Conservation (phyloP, 1,140 invertebrate genomes). For the Ctenoplectra terminalis region DNA sequence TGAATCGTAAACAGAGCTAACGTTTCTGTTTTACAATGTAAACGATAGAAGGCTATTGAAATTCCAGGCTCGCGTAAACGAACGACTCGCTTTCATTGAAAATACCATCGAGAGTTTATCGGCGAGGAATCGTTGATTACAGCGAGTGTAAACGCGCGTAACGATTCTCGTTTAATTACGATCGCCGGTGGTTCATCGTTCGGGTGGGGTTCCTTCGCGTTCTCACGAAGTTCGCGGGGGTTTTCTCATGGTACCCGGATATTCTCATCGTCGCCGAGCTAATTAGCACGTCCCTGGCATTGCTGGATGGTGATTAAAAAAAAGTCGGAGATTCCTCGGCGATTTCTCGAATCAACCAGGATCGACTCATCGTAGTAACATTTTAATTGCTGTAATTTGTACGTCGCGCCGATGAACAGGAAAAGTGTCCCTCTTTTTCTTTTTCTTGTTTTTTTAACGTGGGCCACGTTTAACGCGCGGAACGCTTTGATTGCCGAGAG, state of each 20-base stretch:
- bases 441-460: neutral
- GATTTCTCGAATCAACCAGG: neutral
- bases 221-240: slow-evolving; percentile 56
- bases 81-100: neutral
- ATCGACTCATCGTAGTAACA: neutral
- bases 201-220: slow-evolving; percentile 45
- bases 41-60: too few relatives aligned
- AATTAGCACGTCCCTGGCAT: slow-evolving; percentile 56
- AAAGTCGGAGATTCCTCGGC: slow-evolving; percentile 5
- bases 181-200: slow-evolving; percentile 25
- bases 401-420: too few relatives aligned
- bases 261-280: slow-evolving; percentile 62
- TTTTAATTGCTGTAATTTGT: neutral
- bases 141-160: neutral
- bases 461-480: neutral
- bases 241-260: slow-evolving; percentile 65
- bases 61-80: neutral
- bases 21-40: neutral
- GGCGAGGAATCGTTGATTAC: neutral
- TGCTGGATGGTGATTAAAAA: slow-evolving; percentile 53
- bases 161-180: slow-evolving; percentile 38
- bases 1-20: slow-evolving; percentile 23
- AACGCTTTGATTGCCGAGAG: slow-evolving; percentile 19
- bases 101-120: neutral
- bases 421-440: neutral